Conservation (phyloP, 2,888 invertebrate species). For the Drosophila paramelanica region DNA sequence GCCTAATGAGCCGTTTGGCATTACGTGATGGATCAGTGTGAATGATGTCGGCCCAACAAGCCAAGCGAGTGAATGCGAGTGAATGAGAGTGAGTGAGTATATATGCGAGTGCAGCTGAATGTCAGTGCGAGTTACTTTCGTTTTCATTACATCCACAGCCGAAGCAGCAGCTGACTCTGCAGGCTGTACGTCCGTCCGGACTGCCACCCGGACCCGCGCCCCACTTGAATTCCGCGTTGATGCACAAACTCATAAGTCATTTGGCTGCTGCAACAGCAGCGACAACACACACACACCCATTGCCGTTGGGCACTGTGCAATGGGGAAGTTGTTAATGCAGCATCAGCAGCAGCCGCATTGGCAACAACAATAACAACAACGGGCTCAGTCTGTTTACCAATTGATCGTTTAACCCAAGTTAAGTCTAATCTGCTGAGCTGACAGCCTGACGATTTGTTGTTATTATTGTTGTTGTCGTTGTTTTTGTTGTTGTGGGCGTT, state of each 20-base stretch:
- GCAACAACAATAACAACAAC: slow-evolving; percentile 17
- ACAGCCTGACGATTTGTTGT: slow-evolving; percentile 60
- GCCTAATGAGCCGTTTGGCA: background rate
- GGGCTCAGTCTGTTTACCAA: slow-evolving; percentile 60
- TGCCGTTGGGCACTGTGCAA: slow-evolving; percentile 45
- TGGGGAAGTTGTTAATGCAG: slow-evolving; percentile 78
- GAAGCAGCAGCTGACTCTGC: slow-evolving; percentile 48
- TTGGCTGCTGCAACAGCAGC: slow-evolving; percentile 43
- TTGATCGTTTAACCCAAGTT: slow-evolving; percentile 78
- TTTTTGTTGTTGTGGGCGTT: slow-evolving; percentile 70
- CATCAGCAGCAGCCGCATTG: slow-evolving; percentile 54
- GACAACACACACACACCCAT: slow-evolving; percentile 13
- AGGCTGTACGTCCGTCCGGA: slow-evolving; percentile 32
- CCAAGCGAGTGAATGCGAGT: slow-evolving; percentile 15
- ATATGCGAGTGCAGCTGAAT: slow-evolving; percentile 38
- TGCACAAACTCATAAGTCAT: slow-evolving; percentile 78
- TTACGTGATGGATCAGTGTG: slow-evolving; percentile 21
- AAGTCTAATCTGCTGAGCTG: slow-evolving; percentile 44
- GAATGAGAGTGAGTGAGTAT: slow-evolving; percentile 27
- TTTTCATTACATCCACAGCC: slow-evolving; percentile 72
- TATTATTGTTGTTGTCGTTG: slow-evolving; percentile 69
- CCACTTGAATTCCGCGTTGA: slow-evolving; percentile 75
- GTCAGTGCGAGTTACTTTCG: slow-evolving; percentile 78
- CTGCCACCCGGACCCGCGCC: slow-evolving; percentile 40
- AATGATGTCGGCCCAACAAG: slow-evolving; percentile 43